phyloP scores from a whole-genome alignment of 2,797 vertebrate species.

The Enteromius radiatus region DNA sequence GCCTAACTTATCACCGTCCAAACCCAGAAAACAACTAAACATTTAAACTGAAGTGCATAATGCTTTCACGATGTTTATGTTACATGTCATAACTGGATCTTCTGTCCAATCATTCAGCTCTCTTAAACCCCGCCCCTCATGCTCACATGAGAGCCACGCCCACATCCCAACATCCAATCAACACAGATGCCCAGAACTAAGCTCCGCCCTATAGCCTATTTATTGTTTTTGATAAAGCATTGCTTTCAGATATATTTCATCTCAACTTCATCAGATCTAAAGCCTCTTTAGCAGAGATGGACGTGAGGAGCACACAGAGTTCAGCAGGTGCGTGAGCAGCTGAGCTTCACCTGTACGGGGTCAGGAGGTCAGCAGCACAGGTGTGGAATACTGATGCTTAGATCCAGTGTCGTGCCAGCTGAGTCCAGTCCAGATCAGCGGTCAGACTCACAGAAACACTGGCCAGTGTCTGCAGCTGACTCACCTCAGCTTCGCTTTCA shows the following conservation, averaged over 20 bases:
- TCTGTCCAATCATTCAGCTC: too few species aligned
- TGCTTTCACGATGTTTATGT: too few species aligned
- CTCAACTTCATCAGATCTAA: too few species aligned
- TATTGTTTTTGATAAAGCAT: background rate
- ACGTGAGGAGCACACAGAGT: background rate
- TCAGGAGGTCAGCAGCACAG: constrained; percentile 55
- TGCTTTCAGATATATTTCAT: too few species aligned
- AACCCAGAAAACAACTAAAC: too few species aligned
- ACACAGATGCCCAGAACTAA: background rate
- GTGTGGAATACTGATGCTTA: constrained; percentile 35
- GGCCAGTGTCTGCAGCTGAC: background rate
- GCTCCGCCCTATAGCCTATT: background rate
- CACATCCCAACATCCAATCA: background rate
- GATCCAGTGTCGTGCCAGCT: constrained; percentile 28
- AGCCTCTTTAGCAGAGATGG: constrained; percentile 10
- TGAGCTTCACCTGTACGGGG: constrained; percentile 37
- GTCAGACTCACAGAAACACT: too few species aligned
- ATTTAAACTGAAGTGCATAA: too few species aligned
- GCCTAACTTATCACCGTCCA: too few species aligned
- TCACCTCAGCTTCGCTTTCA: too few species aligned
- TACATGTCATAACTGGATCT: too few species aligned
- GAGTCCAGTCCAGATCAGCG: background rate
- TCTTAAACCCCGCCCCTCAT: background rate
- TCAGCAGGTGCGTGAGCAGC: constrained; percentile 28
- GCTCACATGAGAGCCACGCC: background rate